Evolutionary conservation across 2,797 vertebrate species (phyloP).

Genomic region (Rhinophrynus dorsalis): DNA sequence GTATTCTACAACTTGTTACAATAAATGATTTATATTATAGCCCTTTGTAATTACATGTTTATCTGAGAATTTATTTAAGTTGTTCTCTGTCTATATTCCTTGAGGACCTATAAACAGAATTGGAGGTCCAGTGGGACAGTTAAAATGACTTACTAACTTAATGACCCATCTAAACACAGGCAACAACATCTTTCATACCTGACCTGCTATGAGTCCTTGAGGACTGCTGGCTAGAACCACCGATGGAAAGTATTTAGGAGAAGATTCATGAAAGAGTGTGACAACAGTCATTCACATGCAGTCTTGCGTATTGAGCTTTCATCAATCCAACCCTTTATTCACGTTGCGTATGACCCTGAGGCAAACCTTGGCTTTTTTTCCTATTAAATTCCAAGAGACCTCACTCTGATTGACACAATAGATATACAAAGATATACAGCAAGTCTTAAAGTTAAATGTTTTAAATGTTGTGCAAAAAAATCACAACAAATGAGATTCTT

Average conservation of each 20-base stretch:
- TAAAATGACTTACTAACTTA: neutral
- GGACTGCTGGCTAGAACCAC: neutral
- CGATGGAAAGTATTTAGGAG: neutral
- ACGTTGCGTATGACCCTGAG: slow-evolving; percentile 4
- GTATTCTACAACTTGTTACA: too few relatives aligned
- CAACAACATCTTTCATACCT: neutral
- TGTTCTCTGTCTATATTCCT: neutral
- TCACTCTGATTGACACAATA: neutral
- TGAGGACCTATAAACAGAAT: neutral
- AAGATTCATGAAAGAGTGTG: slow-evolving; percentile 13
- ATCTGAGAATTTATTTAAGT: too few relatives aligned
- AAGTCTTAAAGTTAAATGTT: too few relatives aligned
- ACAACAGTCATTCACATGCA: slow-evolving; percentile 14
- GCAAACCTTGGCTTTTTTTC: slow-evolving; percentile 8
- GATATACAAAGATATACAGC: neutral
- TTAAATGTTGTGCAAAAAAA: too few relatives aligned
- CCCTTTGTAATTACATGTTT: too few relatives aligned
- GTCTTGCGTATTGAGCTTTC: slow-evolving; percentile 3
- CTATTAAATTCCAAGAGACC: neutral
- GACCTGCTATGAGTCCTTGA: neutral
- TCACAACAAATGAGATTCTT: too few relatives aligned
- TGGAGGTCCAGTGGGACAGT: neutral
- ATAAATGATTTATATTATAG: too few relatives aligned
- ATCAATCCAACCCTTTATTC: slow-evolving; percentile 18
- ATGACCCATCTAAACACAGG: neutral